Conservation (phyloP, 1,140 invertebrate genomes). For the Yoshiicerus persimilis region DNA sequence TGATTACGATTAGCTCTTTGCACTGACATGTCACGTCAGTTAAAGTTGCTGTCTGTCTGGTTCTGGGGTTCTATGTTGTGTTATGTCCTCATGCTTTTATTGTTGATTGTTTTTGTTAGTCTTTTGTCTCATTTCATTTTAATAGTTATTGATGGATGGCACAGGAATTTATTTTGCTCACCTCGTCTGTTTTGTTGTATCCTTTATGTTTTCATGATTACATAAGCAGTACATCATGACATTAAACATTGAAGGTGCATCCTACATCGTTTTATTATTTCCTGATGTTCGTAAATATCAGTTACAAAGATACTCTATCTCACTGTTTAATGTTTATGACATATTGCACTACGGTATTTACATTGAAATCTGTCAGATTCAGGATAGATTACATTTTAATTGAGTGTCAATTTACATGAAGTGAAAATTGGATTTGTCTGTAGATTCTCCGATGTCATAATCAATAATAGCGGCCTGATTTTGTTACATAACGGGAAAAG, state of each 20-base stretch:
- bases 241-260: background rate
- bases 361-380: background rate
- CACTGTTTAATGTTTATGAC: background rate
- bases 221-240: background rate
- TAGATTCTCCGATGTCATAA: background rate
- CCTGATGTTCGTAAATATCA: background rate
- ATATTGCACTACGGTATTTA: background rate
- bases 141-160: background rate
- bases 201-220: background rate
- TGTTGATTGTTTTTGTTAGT: background rate
- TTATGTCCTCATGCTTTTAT: background rate
- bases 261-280: background rate
- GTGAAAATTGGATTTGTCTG: background rate
- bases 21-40: background rate
- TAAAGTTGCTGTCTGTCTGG: background rate
- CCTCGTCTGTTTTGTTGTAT: background rate
- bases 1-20: background rate
- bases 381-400: background rate
- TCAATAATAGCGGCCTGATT: no score
- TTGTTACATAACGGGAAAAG: no score
- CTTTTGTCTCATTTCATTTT: background rate
- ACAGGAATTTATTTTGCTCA: background rate
- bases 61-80: background rate
- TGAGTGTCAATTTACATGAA: background rate
- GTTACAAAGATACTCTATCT: background rate